Conservation (phyloP, 2,888 invertebrate species). For the Suillia variegata region DNA sequence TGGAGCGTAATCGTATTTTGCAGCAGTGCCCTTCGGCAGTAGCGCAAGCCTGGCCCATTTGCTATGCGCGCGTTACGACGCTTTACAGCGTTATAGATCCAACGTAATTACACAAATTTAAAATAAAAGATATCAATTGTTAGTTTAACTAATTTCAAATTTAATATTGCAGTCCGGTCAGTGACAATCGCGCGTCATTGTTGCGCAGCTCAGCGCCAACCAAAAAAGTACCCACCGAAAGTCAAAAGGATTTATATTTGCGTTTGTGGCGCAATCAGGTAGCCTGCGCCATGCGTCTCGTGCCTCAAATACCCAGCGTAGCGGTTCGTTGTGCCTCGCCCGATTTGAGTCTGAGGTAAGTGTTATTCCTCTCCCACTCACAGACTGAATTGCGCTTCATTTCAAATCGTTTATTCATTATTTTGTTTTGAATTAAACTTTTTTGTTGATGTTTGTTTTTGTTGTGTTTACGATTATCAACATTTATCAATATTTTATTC, state of each 20-base stretch:
- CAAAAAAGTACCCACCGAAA: conserved; percentile 88
- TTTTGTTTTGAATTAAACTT: neutral
- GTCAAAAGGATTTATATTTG: conserved; percentile 84
- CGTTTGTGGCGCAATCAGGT: conserved; percentile 98
- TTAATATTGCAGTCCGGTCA: conserved; percentile 76
- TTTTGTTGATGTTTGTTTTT: conserved; percentile 10
- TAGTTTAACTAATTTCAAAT: neutral
- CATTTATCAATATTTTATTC: neutral
- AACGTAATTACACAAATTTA: conserved; percentile 68
- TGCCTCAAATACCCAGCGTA: conserved; percentile 87
- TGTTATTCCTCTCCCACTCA: too few species aligned
- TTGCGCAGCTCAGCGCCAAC: conserved; percentile 85
- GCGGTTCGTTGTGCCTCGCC: conserved; percentile 91
- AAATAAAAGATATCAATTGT: neutral
- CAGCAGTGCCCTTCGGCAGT: conserved; percentile 84
- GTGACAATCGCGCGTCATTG: conserved; percentile 94
- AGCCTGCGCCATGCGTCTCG: conserved; percentile 94
- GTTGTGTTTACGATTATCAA: neutral
- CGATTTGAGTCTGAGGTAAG: conserved; percentile 86
- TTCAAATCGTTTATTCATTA: too few species aligned
- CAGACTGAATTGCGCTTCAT: too few species aligned
- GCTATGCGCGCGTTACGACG: conserved; percentile 87
- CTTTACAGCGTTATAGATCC: conserved; percentile 94
- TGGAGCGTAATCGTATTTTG: conserved; percentile 83
- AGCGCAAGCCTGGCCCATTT: conserved; percentile 93